These are phyloP conservation scores for Epinotia brunnichana DNA, from an alignment of 2,888 invertebrate species.

Conservation along the genomic window DNA sequence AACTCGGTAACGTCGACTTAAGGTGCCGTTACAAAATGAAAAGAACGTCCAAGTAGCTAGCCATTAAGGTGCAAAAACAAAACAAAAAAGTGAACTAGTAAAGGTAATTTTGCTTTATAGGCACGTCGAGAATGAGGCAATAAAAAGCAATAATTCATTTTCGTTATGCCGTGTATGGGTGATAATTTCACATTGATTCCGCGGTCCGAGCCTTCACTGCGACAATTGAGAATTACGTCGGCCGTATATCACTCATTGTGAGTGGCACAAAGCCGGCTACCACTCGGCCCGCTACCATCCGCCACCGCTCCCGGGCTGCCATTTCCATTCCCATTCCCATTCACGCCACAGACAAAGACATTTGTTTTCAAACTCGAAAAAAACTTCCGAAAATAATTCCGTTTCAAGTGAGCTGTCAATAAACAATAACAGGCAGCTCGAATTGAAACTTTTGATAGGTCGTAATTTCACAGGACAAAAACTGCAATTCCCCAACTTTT, in stretches of 20 bases:
- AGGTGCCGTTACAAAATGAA: constrained; percentile 52
- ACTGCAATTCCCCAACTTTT: constrained; percentile 14
- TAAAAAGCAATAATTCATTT: constrained; percentile 82
- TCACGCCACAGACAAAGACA: constrained; percentile 76
- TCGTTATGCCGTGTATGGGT: constrained; percentile 81
- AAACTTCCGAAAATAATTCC: constrained; percentile 76
- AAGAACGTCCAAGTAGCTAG: constrained; percentile 53
- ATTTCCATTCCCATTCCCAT: constrained; percentile 55
- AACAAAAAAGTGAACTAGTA: constrained; percentile 52
- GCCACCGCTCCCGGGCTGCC: constrained; percentile 59
- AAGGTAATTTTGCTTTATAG: constrained; percentile 64
- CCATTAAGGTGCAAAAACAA: constrained; percentile 56
- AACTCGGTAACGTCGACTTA: constrained; percentile 37
- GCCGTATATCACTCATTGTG: constrained; percentile 83
- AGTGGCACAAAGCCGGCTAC: constrained; percentile 79
- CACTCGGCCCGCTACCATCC: constrained; percentile 75
- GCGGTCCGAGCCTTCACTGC: constrained; percentile 66
- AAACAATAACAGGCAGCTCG: constrained; percentile 63
- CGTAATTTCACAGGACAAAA: constrained; percentile 38
- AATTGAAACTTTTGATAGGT: constrained; percentile 39
- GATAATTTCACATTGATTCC: constrained; percentile 80
- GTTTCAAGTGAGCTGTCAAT: constrained; percentile 71
- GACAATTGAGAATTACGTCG: constrained; percentile 80
- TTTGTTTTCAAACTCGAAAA: constrained; percentile 79
- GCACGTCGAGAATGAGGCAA: constrained; percentile 62